Evolutionary conservation across 2,797 vertebrate genomes (phyloP).

Genomic region (Ptychadena robeensis): DNA sequence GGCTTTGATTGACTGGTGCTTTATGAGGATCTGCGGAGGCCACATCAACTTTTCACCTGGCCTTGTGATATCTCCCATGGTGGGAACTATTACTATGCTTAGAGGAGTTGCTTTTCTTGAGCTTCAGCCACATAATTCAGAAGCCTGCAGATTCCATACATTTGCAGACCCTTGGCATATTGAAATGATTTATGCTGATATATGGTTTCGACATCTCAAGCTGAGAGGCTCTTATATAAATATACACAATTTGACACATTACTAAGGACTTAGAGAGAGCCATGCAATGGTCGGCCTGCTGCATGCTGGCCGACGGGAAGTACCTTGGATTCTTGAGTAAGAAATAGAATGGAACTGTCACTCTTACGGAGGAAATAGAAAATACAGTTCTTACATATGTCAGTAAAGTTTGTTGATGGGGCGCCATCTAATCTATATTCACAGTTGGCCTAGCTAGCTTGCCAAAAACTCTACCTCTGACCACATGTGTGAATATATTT

Average conservation of each 20-base stretch:
- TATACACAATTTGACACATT: conserved; percentile 40
- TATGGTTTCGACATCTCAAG: conserved; percentile 33
- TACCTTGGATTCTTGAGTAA: not conserved
- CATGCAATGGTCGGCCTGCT: not conserved
- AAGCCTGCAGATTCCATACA: conserved; percentile 45
- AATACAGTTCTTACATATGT: not conserved
- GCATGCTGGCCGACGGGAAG: not conserved
- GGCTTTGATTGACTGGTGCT: not conserved
- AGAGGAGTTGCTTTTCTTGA: conserved; percentile 28
- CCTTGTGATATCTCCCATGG: conserved; percentile 19
- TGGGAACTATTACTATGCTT: conserved; percentile 29
- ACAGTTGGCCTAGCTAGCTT: no score
- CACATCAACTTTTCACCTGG: conserved; percentile 1
- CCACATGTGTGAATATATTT: no score
- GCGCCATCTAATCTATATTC: no score
- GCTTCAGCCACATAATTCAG: conserved; percentile 37
- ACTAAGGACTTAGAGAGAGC: not conserved
- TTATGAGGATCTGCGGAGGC: not conserved
- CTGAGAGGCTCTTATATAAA: conserved; percentile 39
- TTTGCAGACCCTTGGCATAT: conserved; percentile 44
- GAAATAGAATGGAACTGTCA: not conserved
- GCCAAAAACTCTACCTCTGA: no score
- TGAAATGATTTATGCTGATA: conserved; percentile 46
- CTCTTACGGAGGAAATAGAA: not conserved
- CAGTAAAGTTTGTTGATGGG: no score